A percentile compares a stretch with the other conserved stretches of the same genome.
These are phyloP conservation scores for Scyliorhinus canicula DNA, from an alignment of 2,797 vertebrate species.

Conservation along the genomic window DNA sequence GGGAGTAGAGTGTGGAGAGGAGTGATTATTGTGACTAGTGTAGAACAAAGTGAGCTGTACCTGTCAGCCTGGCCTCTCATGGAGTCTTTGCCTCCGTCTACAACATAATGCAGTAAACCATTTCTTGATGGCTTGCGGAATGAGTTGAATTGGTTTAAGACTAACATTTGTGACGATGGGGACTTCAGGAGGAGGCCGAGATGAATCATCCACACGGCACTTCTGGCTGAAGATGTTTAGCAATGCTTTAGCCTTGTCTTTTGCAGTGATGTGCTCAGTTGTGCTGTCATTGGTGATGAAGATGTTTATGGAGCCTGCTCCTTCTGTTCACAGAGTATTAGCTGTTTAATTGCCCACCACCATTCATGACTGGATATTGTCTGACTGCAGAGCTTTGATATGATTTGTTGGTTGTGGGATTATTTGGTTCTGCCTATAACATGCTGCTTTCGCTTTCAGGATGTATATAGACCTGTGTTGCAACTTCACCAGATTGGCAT, in stretches of 20 bases:
- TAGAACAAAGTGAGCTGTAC: too few species aligned
- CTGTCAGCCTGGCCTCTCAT: too few species aligned
- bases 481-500: neutral
- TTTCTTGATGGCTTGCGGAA: neutral
- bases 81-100: too few species aligned
- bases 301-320: neutral
- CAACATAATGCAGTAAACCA: neutral
- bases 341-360: neutral
- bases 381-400: neutral
- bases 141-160: neutral
- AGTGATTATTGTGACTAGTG: too few species aligned
- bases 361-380: too few species aligned
- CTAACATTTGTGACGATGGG: neutral
- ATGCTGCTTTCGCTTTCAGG: neutral
- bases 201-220: neutral
- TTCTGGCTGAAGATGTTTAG: neutral
- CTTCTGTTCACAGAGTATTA: too few species aligned
- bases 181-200: too few species aligned
- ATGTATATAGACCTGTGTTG: neutral
- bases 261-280: neutral
- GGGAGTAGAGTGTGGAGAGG: too few species aligned
- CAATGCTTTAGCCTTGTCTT: neutral
- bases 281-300: neutral
- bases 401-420: neutral
- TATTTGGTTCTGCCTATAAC: neutral